Evolutionary conservation across 2,888 invertebrate genomes (phyloP), one percentile per base, ranked within the genome.

Genomic region (Cheilosia soror): DNA sequence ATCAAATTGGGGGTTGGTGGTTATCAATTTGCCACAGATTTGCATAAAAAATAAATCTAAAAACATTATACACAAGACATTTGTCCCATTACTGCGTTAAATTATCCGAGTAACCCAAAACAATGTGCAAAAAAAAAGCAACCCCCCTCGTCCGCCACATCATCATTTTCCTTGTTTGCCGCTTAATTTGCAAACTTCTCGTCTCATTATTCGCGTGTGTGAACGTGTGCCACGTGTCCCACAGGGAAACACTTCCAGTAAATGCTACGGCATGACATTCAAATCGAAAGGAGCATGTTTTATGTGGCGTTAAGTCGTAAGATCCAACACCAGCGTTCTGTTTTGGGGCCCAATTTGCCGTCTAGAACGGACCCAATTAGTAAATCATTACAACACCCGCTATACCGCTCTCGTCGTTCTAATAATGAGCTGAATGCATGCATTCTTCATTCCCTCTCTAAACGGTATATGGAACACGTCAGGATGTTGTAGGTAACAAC

Each of bases 41-140:
- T 53, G 20, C 37, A 33, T 11, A 51, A 40, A 62, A 57, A 57
- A 37, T 60, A 49, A 42, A 62, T 31, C 53, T 6, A 20, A 58
- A 71, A 57, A 63, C 71, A 65, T 58, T 57, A 57, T 13, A 40
- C 33, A 55, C 73, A 69, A 68, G 15, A 58, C 53, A 68, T 79
- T 72, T 60, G 51, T 47, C 82, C 84, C 77, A 87, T 88, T 87
- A 87, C 63, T 37, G 62, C 27, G 78, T 77, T 88, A 82, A 87
- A 87, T 85, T 85, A 83, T 58, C 78, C 87, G 66, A 63, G 57
- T 33, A 78, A 55, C 40, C 55, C 29, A 83, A 73, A 68, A 68
- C 25, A 60, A 53, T 47, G 33, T 33, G 5, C 11, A 27, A 63
- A 53, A 44, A 13, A 31, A 25, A 6, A 31, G 5, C 29, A 47